Conservation (phyloP, 1,140 invertebrate genomes). For the Danaus plexippus region DNA sequence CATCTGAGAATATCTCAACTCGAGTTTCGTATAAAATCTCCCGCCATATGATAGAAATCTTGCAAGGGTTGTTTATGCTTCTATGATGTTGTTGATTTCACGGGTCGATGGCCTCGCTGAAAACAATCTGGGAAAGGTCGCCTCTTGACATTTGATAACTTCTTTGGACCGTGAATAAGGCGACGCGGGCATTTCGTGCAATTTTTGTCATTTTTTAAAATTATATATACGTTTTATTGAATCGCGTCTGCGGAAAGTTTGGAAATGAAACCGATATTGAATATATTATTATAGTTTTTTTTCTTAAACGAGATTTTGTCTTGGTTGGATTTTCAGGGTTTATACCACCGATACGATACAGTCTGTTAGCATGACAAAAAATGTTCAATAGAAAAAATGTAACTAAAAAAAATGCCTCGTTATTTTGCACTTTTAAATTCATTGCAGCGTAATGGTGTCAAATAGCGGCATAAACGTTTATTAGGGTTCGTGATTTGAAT, state of each 20-base stretch:
- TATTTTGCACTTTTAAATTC: constrained; percentile 38
- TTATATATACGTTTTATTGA: constrained; percentile 16
- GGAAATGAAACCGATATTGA: too few relatives aligned
- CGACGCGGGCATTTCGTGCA: constrained; percentile 23
- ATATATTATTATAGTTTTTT: too few relatives aligned
- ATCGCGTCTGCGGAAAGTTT: constrained; percentile 1
- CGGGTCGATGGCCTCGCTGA: constrained; percentile 45
- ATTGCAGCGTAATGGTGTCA: constrained; percentile 45
- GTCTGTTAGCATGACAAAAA: too few relatives aligned
- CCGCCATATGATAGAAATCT: constrained; percentile 29
- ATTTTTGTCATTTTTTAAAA: constrained; percentile 36
- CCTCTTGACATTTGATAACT: constrained; percentile 62
- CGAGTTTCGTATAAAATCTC: too few relatives aligned
- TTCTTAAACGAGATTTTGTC: too few relatives aligned
- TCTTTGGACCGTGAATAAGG: constrained; percentile 54
- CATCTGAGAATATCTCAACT: too few relatives aligned
- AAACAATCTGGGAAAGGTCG: constrained; percentile 61
- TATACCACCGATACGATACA: too few relatives aligned
- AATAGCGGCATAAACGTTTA: constrained; percentile 48
- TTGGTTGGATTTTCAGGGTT: too few relatives aligned
- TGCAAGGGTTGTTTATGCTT: constrained; percentile 42
- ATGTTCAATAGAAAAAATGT: too few relatives aligned
- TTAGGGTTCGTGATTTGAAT: constrained; percentile 51
- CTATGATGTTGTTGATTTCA: constrained; percentile 58
- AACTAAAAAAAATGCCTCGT: neutral